Base-by-base conservation (phyloP, 2,113 vertebrate species). In the Setophaga kirtlandii region DNA sequence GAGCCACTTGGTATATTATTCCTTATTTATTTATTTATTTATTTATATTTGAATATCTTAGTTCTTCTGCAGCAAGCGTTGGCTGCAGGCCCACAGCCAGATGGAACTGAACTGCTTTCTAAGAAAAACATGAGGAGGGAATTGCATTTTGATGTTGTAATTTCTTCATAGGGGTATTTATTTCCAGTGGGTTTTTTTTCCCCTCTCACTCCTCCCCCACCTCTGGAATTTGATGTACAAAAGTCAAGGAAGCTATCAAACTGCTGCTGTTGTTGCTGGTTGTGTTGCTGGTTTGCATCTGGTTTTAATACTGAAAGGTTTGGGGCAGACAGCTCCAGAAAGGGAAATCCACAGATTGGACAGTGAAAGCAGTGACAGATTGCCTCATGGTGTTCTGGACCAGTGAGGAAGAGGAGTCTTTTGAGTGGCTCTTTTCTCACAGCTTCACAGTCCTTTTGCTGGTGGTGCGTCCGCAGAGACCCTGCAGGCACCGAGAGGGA, bases 101-200 rank as follows among this genome's bases (percentile, higher is more conserved):
- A 96, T 91, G 96, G 88, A 97, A 97, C 59, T 74, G 86, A 97
- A 90, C 92, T 94, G 95, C 97, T 98, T 98, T 97, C 98, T 98
- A 98, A 97, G 97, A 96, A 98, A 97, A 97, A 96, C 88, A 89
- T 16, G 71, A 96, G 87, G 92, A 95, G 93, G 70, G 94, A 97
- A 95, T 96, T 96, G 89, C 62, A 96, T 96, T 97, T 94, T 95
- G 67, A 91, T 91, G 89, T 46, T 93, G 95, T 95, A 91, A 96
- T 96, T 97, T 97, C 89, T 96, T 98, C 96, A 93, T 55, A 46
- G 83, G 87, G 59, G 77, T 73, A 89, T 93, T 96, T 93, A 79
- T 93, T 93, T 96, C 74, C 65, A 92, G 60, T 22, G 49, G 20
- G 49, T 52, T 78, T 65, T 68, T 52, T 70, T 69, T 6, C 30